Evolutionary conservation across 2,797 vertebrate species (phyloP).

Genomic region (Sebastolobus altivelis): DNA sequence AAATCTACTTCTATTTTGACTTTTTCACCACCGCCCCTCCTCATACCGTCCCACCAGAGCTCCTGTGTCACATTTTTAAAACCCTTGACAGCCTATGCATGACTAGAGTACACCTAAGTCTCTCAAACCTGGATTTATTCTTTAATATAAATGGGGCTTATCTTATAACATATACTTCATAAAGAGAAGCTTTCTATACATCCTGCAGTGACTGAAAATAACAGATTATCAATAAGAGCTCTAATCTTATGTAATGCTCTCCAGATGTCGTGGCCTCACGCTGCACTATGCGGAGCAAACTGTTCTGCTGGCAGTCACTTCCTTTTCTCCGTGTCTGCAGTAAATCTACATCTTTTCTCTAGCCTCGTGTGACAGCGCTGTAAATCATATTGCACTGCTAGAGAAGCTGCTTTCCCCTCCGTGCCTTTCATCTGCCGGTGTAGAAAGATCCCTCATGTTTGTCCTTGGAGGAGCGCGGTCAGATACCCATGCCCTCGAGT

Average conservation of each 20-base stretch:
- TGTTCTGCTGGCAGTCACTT: conserved; percentile 18
- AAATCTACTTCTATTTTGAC: neutral
- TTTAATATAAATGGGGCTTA: neutral
- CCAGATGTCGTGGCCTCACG: conserved; percentile 30
- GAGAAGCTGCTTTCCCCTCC: neutral
- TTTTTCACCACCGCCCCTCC: neutral
- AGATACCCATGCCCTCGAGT: neutral
- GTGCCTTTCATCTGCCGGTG: neutral
- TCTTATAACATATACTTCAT: neutral
- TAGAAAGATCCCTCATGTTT: neutral
- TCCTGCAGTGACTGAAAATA: neutral
- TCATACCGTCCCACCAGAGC: neutral
- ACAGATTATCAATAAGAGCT: conserved; percentile 14
- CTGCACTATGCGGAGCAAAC: conserved; percentile 13
- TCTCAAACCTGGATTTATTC: conserved; percentile 9
- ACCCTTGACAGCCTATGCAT: neutral
- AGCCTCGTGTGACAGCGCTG: neutral
- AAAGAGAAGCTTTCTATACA: neutral
- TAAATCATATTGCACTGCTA: neutral
- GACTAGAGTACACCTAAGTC: neutral
- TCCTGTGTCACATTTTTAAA: neutral
- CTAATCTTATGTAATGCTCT: conserved; percentile 26
- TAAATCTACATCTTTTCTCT: conserved; percentile 7
- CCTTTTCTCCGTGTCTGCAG: neutral
- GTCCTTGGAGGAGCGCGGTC: neutral